These are phyloP conservation scores for Epinephelus moara DNA, from an alignment of 2,113 vertebrate species.

Conservation along the genomic window DNA sequence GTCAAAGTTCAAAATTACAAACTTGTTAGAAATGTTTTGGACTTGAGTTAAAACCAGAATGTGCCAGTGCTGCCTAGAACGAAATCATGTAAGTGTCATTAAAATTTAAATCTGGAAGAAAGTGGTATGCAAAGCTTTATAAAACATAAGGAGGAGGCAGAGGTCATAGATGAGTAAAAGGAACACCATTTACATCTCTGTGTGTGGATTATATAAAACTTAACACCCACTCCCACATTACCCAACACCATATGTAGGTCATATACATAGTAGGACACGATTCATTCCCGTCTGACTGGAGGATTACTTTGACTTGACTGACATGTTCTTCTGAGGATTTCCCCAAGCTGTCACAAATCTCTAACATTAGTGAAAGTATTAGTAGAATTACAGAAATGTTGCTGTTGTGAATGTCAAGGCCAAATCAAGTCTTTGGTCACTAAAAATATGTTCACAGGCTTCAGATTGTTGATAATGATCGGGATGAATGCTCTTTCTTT, in stretches of 20 bases:
- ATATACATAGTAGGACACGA: neutral
- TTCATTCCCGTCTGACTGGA: constrained; percentile 1
- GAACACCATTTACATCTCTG: constrained; percentile 8
- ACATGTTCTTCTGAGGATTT: constrained; percentile 9
- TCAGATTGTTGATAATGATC: neutral
- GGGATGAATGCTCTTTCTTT: neutral
- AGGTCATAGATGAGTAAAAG: constrained; percentile 7
- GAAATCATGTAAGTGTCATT: neutral
- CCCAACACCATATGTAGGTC: constrained; percentile 26
- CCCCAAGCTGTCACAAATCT: neutral
- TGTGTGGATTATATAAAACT: constrained; percentile 22
- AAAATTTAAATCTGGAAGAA: neutral
- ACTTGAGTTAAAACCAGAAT: too few species aligned
- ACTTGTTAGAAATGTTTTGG: neutral
- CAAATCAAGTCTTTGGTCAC: neutral
- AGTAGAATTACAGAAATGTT: neutral
- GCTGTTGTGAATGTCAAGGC: neutral
- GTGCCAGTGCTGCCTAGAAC: neutral
- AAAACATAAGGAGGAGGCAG: neutral
- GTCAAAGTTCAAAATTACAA: neutral
- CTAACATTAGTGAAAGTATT: neutral
- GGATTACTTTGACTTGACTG: constrained; percentile 19
- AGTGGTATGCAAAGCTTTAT: neutral
- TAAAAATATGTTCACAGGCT: neutral
- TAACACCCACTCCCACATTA: constrained; percentile 21